Conservation (phyloP, 2,888 invertebrate genomes). For the Bombylius discolor region DNA sequence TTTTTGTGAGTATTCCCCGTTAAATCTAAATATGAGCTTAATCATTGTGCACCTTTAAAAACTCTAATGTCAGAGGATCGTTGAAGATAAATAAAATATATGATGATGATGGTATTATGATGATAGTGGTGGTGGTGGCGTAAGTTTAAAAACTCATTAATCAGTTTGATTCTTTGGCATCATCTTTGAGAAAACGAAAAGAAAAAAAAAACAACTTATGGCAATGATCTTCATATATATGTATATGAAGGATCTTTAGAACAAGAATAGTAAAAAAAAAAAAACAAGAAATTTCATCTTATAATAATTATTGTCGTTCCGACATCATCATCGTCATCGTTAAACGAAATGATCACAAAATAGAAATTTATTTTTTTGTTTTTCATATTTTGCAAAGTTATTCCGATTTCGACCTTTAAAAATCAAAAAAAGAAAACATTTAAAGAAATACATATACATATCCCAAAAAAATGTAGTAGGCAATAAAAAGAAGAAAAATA, state of each 20-base stretch:
- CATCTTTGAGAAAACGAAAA: no score
- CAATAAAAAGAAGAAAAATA: not conserved
- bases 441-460: not conserved
- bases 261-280: no score
- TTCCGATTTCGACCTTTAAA: not conserved
- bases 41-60: no score
- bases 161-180: not conserved
- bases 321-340: not conserved
- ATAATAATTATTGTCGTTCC: not conserved
- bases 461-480: not conserved
- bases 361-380: not conserved
- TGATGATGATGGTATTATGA: no score
- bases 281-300: not conserved
- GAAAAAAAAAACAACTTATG: no score
- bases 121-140: no score
- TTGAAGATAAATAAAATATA: no score
- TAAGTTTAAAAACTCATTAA: not conserved
- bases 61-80: no score
- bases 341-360: not conserved
- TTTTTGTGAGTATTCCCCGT: no score
- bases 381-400: not conserved
- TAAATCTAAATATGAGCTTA: no score
- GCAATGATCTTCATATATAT: no score
- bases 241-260: no score
- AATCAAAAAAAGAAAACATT: not conserved